Conservation (phyloP, 2,113 vertebrate genomes). For the Laticauda colubrina region DNA sequence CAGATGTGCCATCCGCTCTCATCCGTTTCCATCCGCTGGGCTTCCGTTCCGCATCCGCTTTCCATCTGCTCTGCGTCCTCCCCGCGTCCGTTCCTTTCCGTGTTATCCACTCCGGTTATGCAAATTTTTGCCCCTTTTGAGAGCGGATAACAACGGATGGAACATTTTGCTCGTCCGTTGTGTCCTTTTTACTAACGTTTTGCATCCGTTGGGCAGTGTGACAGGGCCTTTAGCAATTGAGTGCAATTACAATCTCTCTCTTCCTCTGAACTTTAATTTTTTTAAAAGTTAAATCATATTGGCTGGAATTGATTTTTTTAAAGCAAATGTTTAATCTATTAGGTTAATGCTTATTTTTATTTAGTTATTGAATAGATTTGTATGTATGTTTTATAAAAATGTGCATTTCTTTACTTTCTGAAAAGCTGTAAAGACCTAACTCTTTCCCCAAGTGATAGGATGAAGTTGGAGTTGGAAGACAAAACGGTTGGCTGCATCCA, state of each 20-base stretch:
- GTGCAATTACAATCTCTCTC: background rate
- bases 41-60: too few species aligned
- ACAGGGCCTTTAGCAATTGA: too few species aligned
- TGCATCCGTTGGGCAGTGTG: too few species aligned
- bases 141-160: too few species aligned
- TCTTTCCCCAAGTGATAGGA: background rate
- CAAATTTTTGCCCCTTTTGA: too few species aligned
- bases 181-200: too few species aligned
- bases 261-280: background rate
- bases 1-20: too few species aligned
- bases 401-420: background rate
- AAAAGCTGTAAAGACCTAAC: background rate
- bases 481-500: background rate
- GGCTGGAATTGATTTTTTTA: background rate
- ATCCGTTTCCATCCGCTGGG: too few species aligned
- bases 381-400: background rate
- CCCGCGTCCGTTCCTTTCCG: too few species aligned
- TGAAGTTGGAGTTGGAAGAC: background rate
- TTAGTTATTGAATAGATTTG: background rate
- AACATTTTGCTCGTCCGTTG: too few species aligned
- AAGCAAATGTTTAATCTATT: background rate
- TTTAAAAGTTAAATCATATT: background rate
- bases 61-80: too few species aligned
- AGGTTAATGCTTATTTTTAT: background rate
- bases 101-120: too few species aligned